phyloP scores from a whole-genome alignment of 2,113 vertebrate species.

The Periophthalmus modestus region DNA sequence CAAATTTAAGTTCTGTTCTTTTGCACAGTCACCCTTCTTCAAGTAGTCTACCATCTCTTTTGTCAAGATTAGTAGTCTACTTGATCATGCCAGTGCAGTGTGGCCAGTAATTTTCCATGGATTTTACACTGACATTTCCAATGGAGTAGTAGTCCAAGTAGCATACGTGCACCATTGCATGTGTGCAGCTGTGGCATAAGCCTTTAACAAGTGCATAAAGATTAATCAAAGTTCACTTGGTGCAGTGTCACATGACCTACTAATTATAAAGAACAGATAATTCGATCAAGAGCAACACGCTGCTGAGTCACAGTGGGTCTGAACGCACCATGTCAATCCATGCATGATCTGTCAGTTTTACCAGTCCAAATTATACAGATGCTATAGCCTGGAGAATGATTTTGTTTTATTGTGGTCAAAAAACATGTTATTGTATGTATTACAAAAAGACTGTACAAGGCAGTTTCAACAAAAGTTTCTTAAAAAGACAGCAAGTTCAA shows the following conservation, averaged over 20 bases:
- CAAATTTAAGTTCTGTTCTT: not conserved
- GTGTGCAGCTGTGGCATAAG: not conserved
- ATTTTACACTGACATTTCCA: not conserved
- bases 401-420: no score
- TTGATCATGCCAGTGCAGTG: not conserved
- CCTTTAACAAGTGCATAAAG: constrained; percentile 1
- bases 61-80: not conserved
- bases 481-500: no score
- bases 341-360: not conserved
- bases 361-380: no score
- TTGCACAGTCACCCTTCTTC: not conserved
- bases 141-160: no score
- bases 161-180: not conserved
- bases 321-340: not conserved
- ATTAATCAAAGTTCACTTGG: constrained; percentile 32
- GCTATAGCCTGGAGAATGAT: no score
- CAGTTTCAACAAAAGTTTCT: no score
- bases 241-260: constrained; percentile 33
- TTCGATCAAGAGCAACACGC: constrained; percentile 15
- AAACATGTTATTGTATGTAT: no score
- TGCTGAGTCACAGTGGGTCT: constrained; percentile 36
- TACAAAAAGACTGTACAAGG: no score
- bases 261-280: constrained; percentile 23
- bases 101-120: not conserved
- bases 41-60: not conserved